Conservation (phyloP, 2,888 invertebrate genomes). For the Drosophila heteroneura region DNA sequence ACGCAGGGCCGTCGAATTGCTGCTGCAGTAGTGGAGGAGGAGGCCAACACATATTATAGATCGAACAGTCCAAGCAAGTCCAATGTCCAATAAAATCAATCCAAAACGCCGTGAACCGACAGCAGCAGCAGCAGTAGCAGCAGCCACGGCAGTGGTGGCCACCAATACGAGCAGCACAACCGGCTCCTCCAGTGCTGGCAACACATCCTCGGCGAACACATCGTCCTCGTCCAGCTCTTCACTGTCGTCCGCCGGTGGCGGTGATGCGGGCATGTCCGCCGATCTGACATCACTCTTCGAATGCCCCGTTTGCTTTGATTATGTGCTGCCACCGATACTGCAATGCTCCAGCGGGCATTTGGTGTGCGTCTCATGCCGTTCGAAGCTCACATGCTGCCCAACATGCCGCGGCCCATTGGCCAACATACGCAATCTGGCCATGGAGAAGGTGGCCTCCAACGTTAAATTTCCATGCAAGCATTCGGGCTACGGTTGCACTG, state of each 20-base stretch:
- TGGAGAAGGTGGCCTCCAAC: constrained; percentile 99
- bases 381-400: constrained; percentile 98
- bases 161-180: constrained; percentile 72
- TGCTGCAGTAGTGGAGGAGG: constrained; percentile 8
- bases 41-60: constrained; percentile 25
- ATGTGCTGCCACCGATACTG: constrained; percentile 98
- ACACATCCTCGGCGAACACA: constrained; percentile 83
- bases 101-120: constrained; percentile 85
- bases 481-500: constrained; percentile 96
- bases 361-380: constrained; percentile 98
- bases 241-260: constrained; percentile 85
- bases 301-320: constrained; percentile 99
- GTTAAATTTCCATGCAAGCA: constrained; percentile 99
- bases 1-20: constrained; percentile 25
- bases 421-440: constrained; percentile 99
- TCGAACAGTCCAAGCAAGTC: constrained; percentile 50
- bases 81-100: constrained; percentile 85
- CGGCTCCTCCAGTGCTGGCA: constrained; percentile 78
- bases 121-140: constrained; percentile 70
- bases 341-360: constrained; percentile 99
- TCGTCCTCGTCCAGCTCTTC: constrained; percentile 85
- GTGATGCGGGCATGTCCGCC: constrained; percentile 89
- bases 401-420: constrained; percentile 98
- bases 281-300: constrained; percentile 96
- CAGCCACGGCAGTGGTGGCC: constrained; percentile 74